A percentile compares a stretch with the other conserved stretches of the same genome.
Evolutionary conservation across 2,113 vertebrate genomes (phyloP).

Genomic region (Numida meleagris): DNA sequence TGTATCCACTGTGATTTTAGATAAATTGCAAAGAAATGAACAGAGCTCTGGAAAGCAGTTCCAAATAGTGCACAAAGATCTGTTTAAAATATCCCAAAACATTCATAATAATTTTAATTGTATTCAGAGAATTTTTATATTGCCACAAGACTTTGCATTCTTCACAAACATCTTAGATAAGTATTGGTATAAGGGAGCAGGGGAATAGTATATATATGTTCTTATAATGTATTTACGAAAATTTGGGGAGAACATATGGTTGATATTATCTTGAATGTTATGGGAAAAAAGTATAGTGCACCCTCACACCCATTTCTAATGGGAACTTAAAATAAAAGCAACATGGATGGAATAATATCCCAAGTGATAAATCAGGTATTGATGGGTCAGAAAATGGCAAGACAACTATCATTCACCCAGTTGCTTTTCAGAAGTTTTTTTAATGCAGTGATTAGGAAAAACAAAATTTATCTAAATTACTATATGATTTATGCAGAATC

Average conservation of each 20-base stretch:
- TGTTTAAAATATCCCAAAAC: neutral
- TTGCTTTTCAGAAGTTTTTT: neutral
- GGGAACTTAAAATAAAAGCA: neutral
- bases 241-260: constrained; percentile 36
- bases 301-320: neutral
- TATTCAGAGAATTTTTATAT: neutral
- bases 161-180: constrained; percentile 45
- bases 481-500: neutral
- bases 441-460: neutral
- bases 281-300: neutral
- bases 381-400: neutral
- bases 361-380: neutral
- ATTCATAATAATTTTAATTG: neutral
- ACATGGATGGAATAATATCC: neutral
- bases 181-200: constrained; percentile 21
- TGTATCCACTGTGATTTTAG: neutral
- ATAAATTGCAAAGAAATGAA: neutral
- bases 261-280: neutral
- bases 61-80: neutral
- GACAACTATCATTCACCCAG: neutral
- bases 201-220: constrained; percentile 40
- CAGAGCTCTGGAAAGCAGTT: neutral
- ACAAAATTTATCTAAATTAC: neutral
- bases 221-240: constrained; percentile 36
- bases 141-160: constrained; percentile 9